Conservation (phyloP, 1,140 invertebrate species). For the Platyscapa corneri region DNA sequence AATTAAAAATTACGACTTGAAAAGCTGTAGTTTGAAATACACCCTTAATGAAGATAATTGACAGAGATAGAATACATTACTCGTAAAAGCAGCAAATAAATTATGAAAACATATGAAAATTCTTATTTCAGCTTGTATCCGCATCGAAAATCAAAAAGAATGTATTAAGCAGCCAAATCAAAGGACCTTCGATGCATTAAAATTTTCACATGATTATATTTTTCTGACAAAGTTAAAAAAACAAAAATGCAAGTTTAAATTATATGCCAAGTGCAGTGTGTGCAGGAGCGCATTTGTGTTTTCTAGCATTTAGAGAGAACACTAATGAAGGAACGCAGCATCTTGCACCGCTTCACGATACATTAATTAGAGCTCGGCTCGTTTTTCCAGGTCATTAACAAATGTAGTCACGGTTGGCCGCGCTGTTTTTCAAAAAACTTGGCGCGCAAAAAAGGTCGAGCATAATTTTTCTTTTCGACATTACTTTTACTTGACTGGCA, state of each 20-base stretch:
- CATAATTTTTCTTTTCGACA: neutral
- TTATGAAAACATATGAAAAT: neutral
- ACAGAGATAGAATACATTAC: neutral
- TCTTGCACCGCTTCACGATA: conserved; percentile 32
- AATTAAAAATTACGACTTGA: neutral
- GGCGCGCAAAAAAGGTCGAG: neutral
- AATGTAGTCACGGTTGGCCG: neutral
- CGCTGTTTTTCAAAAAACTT: conserved; percentile 15
- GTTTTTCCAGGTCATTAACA: conserved; percentile 48
- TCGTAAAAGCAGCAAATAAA: neutral
- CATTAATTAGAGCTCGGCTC: conserved; percentile 43
- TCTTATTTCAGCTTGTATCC: neutral
- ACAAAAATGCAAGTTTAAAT: neutral
- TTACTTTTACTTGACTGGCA: neutral
- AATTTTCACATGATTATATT: conserved; percentile 13
- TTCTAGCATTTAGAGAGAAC: neutral
- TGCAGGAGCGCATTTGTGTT: neutral
- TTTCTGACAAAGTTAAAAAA: neutral
- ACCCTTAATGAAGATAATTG: neutral
- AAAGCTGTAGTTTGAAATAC: neutral
- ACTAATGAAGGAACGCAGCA: conserved; percentile 43
- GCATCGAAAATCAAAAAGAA: neutral
- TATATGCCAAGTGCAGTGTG: conserved; percentile 4
- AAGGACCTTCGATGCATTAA: neutral
- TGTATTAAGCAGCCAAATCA: neutral